Evolutionary conservation across 2,113 vertebrate species (phyloP), one percentile per base, ranked within the genome.

Genomic region (Pachypanchax playfairii): DNA sequence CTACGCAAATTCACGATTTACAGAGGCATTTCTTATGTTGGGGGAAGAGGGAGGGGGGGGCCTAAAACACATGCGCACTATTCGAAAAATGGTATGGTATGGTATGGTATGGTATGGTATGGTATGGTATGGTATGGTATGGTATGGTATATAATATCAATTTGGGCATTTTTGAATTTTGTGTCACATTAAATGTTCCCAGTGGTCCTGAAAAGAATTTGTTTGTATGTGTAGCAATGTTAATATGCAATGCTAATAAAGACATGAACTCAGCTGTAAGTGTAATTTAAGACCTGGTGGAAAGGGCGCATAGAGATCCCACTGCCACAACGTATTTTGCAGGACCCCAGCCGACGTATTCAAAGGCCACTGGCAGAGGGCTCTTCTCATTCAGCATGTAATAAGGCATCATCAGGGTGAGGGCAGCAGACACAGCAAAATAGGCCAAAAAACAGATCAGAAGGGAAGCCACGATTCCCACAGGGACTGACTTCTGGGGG

Each of bases 371-470:
- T 3, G 94, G 94, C 31, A 96, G 80, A 0, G 94, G 94, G 79
- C 92, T 96, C 55, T 82, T 85, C 43, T 91, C 59, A 62, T 84
- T 88, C 8, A 96, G 92, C 53, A 89, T 6, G 63, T 94, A 93
- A 75, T 94, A 96, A 0, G 94, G 95, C 93, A 95, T 94, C 94
- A 95, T 95, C 58, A 96, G 81, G 0, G 94, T 96, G 41, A 96
- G 93, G 2, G 93, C 86, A 0, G 95, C 93, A 3, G 95, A 95
- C 64, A 96, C 93, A 0, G 92, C 94, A 0, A 93, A 94, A 73
- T 95, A 96, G 0, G 84, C 88, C 73, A 96, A 24, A 84, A 95
- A 96, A 72, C 94, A 96, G 88, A 95, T 91, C 11, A 95, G 87
- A 10, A 96, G 87, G 2, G 94, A 95, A 12, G 90, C 43, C 28